Evolutionary conservation across 1,140 invertebrate genomes (phyloP).

Genomic region (Caenorhabditis latens): DNA sequence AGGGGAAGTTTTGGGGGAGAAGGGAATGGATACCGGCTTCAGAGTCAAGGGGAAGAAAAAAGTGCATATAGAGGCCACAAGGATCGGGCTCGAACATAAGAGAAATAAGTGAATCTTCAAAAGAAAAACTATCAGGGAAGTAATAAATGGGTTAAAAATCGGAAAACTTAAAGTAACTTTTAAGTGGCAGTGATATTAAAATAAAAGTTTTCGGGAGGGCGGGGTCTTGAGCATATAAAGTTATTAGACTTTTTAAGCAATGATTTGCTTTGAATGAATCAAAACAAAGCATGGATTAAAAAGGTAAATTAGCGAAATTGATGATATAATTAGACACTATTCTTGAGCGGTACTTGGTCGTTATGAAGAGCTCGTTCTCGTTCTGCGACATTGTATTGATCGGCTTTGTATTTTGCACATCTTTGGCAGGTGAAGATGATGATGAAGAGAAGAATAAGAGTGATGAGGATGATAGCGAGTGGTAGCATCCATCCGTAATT

Average conservation of each 20-base stretch:
- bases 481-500: constrained; percentile 59
- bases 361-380: constrained; percentile 27
- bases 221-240: neutral
- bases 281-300: too few relatives aligned
- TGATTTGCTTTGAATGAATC: too few relatives aligned
- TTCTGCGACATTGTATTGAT: constrained; percentile 62
- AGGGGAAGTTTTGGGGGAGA: neutral
- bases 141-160: neutral
- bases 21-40: constrained; percentile 8
- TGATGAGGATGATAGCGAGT: constrained; percentile 60
- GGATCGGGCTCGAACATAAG: neutral
- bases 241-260: too few relatives aligned
- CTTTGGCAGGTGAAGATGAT: constrained; percentile 56
- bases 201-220: neutral
- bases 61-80: neutral
- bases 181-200: neutral
- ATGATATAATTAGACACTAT: constrained; percentile 8
- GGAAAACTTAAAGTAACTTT: neutral
- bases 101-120: neutral
- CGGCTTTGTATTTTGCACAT: constrained; percentile 55
- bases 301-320: too few relatives aligned
- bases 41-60: neutral
- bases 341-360: constrained; percentile 26
- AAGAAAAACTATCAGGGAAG: neutral
- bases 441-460: constrained; percentile 60